A percentile compares a stretch with the other conserved stretches of the same genome.
phyloP scores from a whole-genome alignment of 2,888 invertebrate species.

The Hemithea aestivaria region DNA sequence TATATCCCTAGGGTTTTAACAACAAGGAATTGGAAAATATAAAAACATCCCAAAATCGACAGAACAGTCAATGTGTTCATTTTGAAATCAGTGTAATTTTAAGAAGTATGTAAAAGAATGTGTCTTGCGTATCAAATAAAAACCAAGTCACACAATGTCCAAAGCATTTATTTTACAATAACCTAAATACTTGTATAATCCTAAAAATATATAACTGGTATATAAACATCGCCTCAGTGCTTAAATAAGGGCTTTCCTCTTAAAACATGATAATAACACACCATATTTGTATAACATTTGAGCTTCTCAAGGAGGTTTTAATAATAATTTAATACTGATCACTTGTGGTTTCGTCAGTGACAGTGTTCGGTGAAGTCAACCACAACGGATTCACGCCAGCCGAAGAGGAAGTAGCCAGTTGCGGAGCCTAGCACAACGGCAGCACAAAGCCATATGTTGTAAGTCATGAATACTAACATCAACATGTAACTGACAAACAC shows the following conservation, averaged over 20 bases:
- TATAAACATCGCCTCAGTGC: conserved; percentile 61
- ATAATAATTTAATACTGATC: conserved; percentile 47
- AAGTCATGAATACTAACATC: conserved; percentile 98
- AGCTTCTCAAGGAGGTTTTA: conserved; percentile 54
- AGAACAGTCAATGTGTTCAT: too few relatives aligned
- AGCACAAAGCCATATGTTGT: conserved; percentile 95
- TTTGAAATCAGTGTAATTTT: too few relatives aligned
- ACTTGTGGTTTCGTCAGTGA: conserved; percentile 80
- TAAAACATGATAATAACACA: conserved; percentile 63
- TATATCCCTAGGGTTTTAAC: too few relatives aligned
- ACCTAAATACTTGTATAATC: conserved; percentile 54
- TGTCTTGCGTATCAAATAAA: conserved; percentile 25
- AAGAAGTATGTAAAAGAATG: too few relatives aligned
- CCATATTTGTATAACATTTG: conserved; percentile 56
- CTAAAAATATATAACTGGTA: conserved; percentile 65
- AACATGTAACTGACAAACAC: conserved; percentile 94
- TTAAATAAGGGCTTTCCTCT: conserved; percentile 57
- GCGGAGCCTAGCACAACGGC: conserved; percentile 94
- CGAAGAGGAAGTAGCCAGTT: conserved; percentile 95
- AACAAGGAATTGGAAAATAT: too few relatives aligned
- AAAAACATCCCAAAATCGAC: too few relatives aligned
- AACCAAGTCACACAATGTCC: conserved; percentile 31
- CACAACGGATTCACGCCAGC: conserved; percentile 96
- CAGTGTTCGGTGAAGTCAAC: conserved; percentile 98
- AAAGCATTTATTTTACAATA: conserved; percentile 56